phyloP scores from a whole-genome alignment of 2,797 vertebrate genomes.

The Cossypha polioptera region DNA sequence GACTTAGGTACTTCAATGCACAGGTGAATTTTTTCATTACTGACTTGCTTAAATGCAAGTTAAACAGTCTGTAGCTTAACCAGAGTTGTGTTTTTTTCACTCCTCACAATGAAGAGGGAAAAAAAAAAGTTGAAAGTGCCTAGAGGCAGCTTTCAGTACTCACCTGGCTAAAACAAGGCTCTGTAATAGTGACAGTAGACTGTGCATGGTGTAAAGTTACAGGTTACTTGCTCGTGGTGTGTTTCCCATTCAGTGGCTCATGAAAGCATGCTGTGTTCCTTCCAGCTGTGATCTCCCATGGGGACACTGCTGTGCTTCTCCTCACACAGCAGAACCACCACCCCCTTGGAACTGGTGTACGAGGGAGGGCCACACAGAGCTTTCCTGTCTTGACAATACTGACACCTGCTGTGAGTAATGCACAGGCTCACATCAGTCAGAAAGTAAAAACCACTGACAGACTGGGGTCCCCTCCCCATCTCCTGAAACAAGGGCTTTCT shows the following conservation, averaged over 20 bases:
- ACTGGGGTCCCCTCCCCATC: not conserved
- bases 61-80: not conserved
- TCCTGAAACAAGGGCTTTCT: not conserved
- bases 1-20: not conserved
- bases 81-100: not conserved
- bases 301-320: not conserved
- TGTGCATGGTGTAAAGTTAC: not conserved
- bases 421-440: accelerated
- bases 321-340: not conserved
- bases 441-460: accelerated
- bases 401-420: not conserved
- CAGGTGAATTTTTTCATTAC: not conserved
- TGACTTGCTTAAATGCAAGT: not conserved
- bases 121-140: not conserved
- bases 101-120: not conserved
- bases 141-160: not conserved
- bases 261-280: not conserved
- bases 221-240: not conserved
- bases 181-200: not conserved
- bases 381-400: not conserved
- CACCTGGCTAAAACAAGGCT: not conserved
- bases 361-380: not conserved
- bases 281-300: not conserved
- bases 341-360: not conserved
- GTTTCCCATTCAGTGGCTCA: not conserved